Percentiles rank a stretch among this genome's conserved stretches.
Evolutionary conservation across 1,140 invertebrate genomes (phyloP).

Genomic region (Orchestia grillus): DNA sequence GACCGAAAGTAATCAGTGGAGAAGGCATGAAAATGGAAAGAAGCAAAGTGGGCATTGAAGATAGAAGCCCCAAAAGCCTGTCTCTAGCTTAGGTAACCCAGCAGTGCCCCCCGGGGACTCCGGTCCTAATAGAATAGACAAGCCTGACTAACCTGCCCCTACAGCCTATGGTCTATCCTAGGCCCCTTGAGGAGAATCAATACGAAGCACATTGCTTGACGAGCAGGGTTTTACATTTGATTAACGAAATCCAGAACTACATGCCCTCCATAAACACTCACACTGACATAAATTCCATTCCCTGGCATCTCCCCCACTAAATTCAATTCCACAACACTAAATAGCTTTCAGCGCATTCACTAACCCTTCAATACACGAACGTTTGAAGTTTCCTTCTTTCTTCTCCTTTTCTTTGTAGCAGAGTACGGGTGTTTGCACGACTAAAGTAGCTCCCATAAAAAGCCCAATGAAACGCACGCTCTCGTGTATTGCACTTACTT

Average conservation of each 20-base stretch:
- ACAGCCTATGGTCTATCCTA: no score
- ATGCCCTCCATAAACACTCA: background rate
- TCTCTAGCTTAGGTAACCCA: no score
- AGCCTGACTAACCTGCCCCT: no score
- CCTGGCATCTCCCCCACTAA: background rate
- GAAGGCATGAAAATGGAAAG: no score
- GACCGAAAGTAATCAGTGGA: no score
- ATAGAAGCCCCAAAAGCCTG: no score
- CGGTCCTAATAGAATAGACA: no score
- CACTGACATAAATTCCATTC: background rate
- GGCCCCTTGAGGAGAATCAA: no score
- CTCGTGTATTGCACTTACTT: background rate
- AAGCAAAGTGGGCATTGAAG: no score
- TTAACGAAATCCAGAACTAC: background rate
- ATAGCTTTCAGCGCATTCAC: background rate
- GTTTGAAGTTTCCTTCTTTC: background rate
- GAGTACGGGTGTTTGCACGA: background rate
- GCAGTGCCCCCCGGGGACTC: no score
- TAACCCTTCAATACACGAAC: background rate
- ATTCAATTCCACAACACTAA: background rate
- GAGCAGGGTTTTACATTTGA: background rate
- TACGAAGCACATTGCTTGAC: background rate
- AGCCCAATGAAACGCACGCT: background rate
- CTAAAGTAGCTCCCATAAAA: background rate
- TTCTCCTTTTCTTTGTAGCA: background rate